A percentile compares a stretch with the other conserved stretches of the same genome.
These are phyloP conservation scores for Uloborus diversus DNA, from an alignment of 1,140 invertebrate species.

Conservation along the genomic window DNA sequence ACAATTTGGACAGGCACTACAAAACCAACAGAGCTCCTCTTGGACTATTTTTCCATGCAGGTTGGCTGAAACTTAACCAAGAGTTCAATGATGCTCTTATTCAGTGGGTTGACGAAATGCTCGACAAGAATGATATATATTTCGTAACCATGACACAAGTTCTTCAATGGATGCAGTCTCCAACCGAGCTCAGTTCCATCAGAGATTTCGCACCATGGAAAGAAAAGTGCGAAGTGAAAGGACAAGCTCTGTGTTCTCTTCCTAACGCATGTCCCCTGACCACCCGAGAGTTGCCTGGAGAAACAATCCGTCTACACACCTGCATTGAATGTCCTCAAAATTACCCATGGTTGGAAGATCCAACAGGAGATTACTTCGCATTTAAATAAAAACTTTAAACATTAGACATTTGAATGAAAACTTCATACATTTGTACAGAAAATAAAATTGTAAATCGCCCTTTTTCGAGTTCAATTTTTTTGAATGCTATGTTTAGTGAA, in stretches of 20 bases:
- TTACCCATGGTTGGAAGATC: slow-evolving; percentile 94
- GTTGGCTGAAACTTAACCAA: slow-evolving; percentile 94
- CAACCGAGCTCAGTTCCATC: slow-evolving; percentile 84
- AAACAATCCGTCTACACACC: slow-evolving; percentile 90
- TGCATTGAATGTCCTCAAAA: slow-evolving; percentile 96
- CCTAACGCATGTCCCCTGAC: slow-evolving; percentile 90
- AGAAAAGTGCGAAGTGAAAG: slow-evolving; percentile 93
- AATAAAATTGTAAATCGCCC: slow-evolving; percentile 23
- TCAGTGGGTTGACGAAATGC: slow-evolving; percentile 93
- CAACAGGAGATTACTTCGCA: slow-evolving; percentile 91
- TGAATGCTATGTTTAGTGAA: too few relatives aligned
- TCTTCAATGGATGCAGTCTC: slow-evolving; percentile 97
- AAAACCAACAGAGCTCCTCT: slow-evolving; percentile 91
- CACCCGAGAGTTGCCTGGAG: slow-evolving; percentile 88
- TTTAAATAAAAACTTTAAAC: slow-evolving; percentile 59
- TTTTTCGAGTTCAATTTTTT: too few relatives aligned
- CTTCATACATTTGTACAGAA: slow-evolving; percentile 49
- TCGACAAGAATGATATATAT: slow-evolving; percentile 89
- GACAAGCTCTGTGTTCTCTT: slow-evolving; percentile 89
- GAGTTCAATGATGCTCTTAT: slow-evolving; percentile 93
- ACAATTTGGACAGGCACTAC: slow-evolving; percentile 96
- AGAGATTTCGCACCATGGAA: slow-evolving; percentile 95
- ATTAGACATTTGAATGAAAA: slow-evolving; percentile 1
- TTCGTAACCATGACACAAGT: slow-evolving; percentile 98
- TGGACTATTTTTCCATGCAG: slow-evolving; percentile 94